Evolutionary conservation across 2,113 vertebrate species (phyloP).

Genomic region (Macquaria ambigua): DNA sequence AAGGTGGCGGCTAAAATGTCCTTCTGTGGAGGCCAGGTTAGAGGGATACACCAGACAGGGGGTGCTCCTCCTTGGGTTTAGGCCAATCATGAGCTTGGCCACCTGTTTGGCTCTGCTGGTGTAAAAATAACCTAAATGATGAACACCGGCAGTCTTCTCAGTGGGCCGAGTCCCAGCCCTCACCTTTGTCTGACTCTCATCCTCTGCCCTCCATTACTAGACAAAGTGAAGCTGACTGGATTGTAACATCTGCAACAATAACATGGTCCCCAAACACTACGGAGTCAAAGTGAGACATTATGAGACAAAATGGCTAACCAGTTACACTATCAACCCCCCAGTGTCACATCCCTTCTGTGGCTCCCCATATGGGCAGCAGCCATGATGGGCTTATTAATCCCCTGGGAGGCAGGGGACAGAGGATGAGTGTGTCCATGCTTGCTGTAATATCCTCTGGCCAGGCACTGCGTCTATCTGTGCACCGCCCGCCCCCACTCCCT

Average conservation of each 20-base stretch:
- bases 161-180: slow-evolving; percentile 6
- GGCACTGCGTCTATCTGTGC: slow-evolving; percentile 46
- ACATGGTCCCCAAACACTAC: slow-evolving; percentile 23
- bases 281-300: slow-evolving; percentile 20
- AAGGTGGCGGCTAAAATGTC: slow-evolving; percentile 20
- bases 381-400: slow-evolving; percentile 78
- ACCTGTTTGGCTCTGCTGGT: slow-evolving; percentile 27
- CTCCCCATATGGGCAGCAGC: slow-evolving; percentile 62
- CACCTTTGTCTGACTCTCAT: slow-evolving; percentile 5
- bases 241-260: slow-evolving; percentile 44
- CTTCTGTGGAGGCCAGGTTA: not conserved
- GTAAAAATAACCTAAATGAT: slow-evolving; percentile 45
- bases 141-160: slow-evolving; percentile 43
- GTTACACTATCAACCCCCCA: slow-evolving; percentile 25
- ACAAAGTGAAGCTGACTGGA: slow-evolving; percentile 31
- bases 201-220: slow-evolving; percentile 7
- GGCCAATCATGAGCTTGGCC: slow-evolving; percentile 17
- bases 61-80: slow-evolving; percentile 21
- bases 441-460: slow-evolving; percentile 73
- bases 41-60: slow-evolving; percentile 10
- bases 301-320: slow-evolving; percentile 59
- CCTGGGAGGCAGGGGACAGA: slow-evolving; percentile 65
- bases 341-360: slow-evolving; percentile 39
- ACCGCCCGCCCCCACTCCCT: slow-evolving; percentile 43
- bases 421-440: slow-evolving; percentile 77